Percentiles rank a stretch among this genome's conserved stretches.
Evolutionary conservation across 1,140 invertebrate species (phyloP).

Genomic region (Apis florea): DNA sequence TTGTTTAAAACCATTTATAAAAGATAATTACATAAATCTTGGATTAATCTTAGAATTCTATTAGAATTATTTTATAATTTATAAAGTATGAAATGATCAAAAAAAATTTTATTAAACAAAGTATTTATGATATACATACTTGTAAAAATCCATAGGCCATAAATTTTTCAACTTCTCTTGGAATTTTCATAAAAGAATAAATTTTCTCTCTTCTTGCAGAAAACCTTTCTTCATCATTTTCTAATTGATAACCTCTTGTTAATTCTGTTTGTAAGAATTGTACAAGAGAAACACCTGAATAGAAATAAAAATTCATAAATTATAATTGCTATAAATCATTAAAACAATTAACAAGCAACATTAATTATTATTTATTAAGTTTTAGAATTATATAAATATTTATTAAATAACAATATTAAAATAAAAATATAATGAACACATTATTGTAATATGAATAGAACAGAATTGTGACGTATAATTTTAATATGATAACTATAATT

Average conservation of each 20-base stretch:
- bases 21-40: neutral
- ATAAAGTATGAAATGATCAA: too few species aligned
- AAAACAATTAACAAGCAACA: neutral
- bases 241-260: slow-evolving; percentile 93
- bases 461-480: too few species aligned
- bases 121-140: slow-evolving; percentile 63
- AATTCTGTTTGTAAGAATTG: slow-evolving; percentile 93
- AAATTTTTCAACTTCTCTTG: slow-evolving; percentile 95
- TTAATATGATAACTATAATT: neutral
- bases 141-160: slow-evolving; percentile 98
- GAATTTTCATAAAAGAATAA: slow-evolving; percentile 98
- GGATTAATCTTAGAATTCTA: too few species aligned
- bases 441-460: too few species aligned
- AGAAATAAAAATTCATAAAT: neutral
- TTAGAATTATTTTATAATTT: too few species aligned
- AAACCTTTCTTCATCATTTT: slow-evolving; percentile 96
- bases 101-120: neutral
- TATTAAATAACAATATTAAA: too few species aligned
- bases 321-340: neutral
- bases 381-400: neutral
- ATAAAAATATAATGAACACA: too few species aligned
- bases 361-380: too few species aligned
- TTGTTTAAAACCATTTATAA: neutral
- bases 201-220: slow-evolving; percentile 96
- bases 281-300: slow-evolving; percentile 81